Conservation (phyloP, 2,888 invertebrate species). For the Netelia melanura region DNA sequence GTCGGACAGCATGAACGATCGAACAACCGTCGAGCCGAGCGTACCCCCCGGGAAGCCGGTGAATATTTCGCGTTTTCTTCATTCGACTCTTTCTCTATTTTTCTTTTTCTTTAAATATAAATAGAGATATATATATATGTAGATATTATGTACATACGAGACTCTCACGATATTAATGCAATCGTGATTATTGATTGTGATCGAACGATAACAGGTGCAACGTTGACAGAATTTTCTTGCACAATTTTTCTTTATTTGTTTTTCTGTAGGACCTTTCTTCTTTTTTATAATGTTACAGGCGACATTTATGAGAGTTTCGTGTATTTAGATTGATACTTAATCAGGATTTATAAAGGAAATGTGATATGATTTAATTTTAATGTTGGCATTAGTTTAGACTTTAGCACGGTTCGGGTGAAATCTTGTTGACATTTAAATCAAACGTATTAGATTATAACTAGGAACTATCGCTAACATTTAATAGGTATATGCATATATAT, state of each 20-base stretch:
- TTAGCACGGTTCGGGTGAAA: conserved; percentile 55
- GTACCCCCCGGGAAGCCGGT: conserved; percentile 40
- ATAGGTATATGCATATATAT: conserved; percentile 16
- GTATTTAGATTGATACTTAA: neutral
- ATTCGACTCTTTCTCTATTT: conserved; percentile 32
- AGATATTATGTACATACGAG: neutral
- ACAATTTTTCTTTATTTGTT: conserved; percentile 29
- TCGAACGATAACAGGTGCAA: conserved; percentile 66
- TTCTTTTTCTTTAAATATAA: neutral
- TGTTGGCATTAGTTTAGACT: conserved; percentile 62
- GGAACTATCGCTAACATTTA: conserved; percentile 58
- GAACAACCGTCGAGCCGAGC: conserved; percentile 24
- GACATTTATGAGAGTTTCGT: neutral
- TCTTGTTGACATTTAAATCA: conserved; percentile 69
- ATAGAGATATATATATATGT: neutral
- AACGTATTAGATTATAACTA: conserved; percentile 64
- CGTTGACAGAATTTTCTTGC: conserved; percentile 44
- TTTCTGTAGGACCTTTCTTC: neutral
- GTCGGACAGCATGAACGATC: conserved; percentile 68
- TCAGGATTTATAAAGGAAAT: conserved; percentile 37
- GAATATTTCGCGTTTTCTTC: conserved; percentile 61
- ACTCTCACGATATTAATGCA: conserved; percentile 16
- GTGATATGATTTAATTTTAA: conserved; percentile 54
- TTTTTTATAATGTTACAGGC: neutral
- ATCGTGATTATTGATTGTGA: conserved; percentile 63